phyloP scores from a whole-genome alignment of 2,113 vertebrate species.

The Psilopsiagon aurifrons region DNA sequence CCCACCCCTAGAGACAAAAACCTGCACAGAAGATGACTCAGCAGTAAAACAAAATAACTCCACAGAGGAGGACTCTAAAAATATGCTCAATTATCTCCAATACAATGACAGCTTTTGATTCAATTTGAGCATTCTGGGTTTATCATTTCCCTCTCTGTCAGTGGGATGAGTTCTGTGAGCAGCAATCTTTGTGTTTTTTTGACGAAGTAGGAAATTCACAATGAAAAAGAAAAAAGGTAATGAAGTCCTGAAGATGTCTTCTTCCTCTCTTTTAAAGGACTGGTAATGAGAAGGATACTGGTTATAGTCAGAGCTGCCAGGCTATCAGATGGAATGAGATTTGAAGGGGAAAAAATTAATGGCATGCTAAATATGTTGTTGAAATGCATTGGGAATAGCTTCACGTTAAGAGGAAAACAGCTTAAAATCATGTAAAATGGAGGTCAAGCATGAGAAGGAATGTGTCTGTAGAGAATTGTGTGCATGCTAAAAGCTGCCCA shows the following conservation, averaged over 20 bases:
- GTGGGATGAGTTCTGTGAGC: background rate
- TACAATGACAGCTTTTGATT: background rate
- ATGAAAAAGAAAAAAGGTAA: slow-evolving; percentile 12
- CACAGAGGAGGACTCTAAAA: background rate
- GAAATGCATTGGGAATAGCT: slow-evolving; percentile 39
- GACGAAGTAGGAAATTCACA: slow-evolving; percentile 50
- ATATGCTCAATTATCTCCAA: background rate
- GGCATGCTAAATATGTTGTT: slow-evolving; percentile 51
- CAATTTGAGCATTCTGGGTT: background rate
- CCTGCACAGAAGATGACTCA: background rate
- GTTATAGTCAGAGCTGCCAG: slow-evolving; percentile 43
- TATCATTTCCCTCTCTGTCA: slow-evolving; percentile 38
- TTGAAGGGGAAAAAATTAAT: slow-evolving; percentile 46
- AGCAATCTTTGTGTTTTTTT: background rate
- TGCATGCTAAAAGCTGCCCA: slow-evolving; percentile 36
- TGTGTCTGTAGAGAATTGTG: slow-evolving; percentile 36
- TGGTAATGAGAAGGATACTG: slow-evolving; percentile 31
- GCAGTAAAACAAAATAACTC: background rate
- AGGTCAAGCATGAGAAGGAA: slow-evolving; percentile 37
- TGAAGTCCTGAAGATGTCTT: slow-evolving; percentile 26
- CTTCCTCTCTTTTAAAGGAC: background rate
- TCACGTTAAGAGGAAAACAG: slow-evolving; percentile 53
- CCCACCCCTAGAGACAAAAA: background rate
- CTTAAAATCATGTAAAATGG: slow-evolving; percentile 44
- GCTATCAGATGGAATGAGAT: slow-evolving; percentile 57